Base-by-base conservation (phyloP, 2,888 invertebrate species). In the Coleophora flavipennella region DNA sequence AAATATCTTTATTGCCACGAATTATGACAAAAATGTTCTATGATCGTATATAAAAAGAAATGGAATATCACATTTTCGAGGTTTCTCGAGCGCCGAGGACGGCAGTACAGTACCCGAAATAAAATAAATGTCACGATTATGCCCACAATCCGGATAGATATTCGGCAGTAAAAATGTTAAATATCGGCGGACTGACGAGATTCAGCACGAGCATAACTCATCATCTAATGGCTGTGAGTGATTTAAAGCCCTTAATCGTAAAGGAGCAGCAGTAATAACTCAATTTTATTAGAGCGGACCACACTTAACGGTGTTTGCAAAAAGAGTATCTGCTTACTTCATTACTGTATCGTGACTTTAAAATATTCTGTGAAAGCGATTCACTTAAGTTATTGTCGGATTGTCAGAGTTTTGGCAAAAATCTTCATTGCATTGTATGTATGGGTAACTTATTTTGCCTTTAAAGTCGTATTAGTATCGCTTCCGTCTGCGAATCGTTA, bases 171-270 rank as follows among this genome's bases (percentile, higher is more conserved):
- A 80, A 80, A 79, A 75, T 72, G 73, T 78, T 77, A 78, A 79
- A 79, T 79, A 80, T 77, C 63, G 66, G 54, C 60, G 55, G 65
- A 68, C 72, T 83, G 79, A 80, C 78, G 80, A 77, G 74, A 75
- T 65, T 78, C 73, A 74, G 70, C 71, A 64, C 71, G 55, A 67
- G 57, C 65, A 78, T 81, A 80, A 83, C 76, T 83, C 81, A 80
- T 78, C 79, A 79, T 80, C 81, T 81, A 83, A 81, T 83, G 79
- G 83, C 74, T 67, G 66, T 67, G 75, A 72, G 77, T 81, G 80
- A 83, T 79, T 81, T 81, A 81, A 83, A 81, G 72, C 77, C 79
- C 80, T 81, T 80, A 81, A 83, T 81, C 83, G 73, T 72, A 73
- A 76, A 81, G 75, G 76, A 74, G 67, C 81, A 81, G 71, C 67